Conservation (phyloP, 2,888 invertebrate genomes). For the Allacma fusca region DNA sequence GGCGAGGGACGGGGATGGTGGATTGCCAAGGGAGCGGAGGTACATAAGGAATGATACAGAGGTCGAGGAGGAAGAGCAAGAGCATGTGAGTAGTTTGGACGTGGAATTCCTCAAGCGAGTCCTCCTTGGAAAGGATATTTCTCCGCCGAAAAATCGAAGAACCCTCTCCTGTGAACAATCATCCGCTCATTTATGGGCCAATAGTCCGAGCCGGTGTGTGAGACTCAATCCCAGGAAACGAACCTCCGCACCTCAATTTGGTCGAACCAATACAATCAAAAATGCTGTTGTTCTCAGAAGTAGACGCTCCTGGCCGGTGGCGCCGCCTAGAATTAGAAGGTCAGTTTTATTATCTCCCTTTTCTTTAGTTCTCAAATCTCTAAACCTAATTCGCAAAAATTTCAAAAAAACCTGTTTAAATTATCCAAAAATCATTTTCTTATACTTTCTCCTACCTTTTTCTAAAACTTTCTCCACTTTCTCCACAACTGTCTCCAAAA, state of each 20-base stretch:
- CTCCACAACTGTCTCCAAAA: too few relatives aligned
- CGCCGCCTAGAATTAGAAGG: slow-evolving; percentile 65
- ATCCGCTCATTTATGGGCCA: slow-evolving; percentile 72
- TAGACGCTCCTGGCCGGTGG: slow-evolving; percentile 79
- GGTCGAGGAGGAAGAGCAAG: slow-evolving; percentile 24
- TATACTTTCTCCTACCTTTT: too few relatives aligned
- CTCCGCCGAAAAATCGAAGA: slow-evolving; percentile 47
- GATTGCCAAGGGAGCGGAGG: neutral
- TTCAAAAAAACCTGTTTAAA: too few relatives aligned
- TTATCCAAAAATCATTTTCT: too few relatives aligned
- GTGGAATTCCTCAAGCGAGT: slow-evolving; percentile 56
- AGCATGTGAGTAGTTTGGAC: slow-evolving; percentile 47
- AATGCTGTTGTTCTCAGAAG: slow-evolving; percentile 72
- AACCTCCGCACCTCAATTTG: slow-evolving; percentile 78
- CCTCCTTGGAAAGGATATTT: slow-evolving; percentile 50
- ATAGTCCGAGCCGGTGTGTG: slow-evolving; percentile 63
- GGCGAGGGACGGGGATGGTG: too few relatives aligned
- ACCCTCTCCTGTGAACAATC: slow-evolving; percentile 65
- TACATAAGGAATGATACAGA: slow-evolving; percentile 12
- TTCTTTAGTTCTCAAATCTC: too few relatives aligned
- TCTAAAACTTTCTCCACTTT: too few relatives aligned
- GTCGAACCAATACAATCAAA: slow-evolving; percentile 63
- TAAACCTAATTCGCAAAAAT: too few relatives aligned
- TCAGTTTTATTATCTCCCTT: slow-evolving; percentile 24
- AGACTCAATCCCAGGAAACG: slow-evolving; percentile 71